phyloP scores from a whole-genome alignment of 2,797 vertebrate species.

The Petrocephalus schoutedeni region DNA sequence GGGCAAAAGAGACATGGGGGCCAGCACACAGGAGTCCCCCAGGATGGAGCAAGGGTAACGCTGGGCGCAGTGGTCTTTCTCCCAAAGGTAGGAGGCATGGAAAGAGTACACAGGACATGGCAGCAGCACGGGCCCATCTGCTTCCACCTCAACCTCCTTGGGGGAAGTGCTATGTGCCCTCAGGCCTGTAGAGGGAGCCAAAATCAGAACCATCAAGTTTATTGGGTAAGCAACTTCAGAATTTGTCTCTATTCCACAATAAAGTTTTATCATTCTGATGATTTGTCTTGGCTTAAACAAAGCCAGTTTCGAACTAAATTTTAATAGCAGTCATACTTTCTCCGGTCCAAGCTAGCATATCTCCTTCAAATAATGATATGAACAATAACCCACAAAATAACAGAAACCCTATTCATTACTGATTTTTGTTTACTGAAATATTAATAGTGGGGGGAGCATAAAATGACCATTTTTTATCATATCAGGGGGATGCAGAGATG shows the following conservation, averaged over 20 bases:
- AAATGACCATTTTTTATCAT: background rate
- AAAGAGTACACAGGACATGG: slow-evolving; percentile 72
- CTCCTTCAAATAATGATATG: background rate
- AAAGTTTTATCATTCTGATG: background rate
- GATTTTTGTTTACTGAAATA: background rate
- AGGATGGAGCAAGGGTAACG: slow-evolving; percentile 70
- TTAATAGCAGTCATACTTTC: background rate
- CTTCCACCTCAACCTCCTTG: slow-evolving; percentile 58
- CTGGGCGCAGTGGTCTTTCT: slow-evolving; percentile 64
- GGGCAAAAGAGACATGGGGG: slow-evolving; percentile 55
- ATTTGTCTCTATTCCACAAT: background rate
- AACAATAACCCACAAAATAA: background rate
- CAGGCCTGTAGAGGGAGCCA: slow-evolving; percentile 43
- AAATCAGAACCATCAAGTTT: background rate
- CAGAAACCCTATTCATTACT: background rate
- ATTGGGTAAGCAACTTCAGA: slow-evolving; percentile 1
- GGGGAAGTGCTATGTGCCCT: slow-evolving; percentile 62
- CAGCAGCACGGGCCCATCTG: slow-evolving; percentile 62
- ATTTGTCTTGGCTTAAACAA: background rate
- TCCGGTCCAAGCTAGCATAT: background rate
- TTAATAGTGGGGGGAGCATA: background rate
- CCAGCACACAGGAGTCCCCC: slow-evolving; percentile 68
- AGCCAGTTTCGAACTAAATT: background rate
- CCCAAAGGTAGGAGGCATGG: slow-evolving; percentile 73
- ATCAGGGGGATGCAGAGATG: background rate